Conservation (phyloP, 2,113 vertebrate genomes). For the Ginglymostoma cirratum region DNA sequence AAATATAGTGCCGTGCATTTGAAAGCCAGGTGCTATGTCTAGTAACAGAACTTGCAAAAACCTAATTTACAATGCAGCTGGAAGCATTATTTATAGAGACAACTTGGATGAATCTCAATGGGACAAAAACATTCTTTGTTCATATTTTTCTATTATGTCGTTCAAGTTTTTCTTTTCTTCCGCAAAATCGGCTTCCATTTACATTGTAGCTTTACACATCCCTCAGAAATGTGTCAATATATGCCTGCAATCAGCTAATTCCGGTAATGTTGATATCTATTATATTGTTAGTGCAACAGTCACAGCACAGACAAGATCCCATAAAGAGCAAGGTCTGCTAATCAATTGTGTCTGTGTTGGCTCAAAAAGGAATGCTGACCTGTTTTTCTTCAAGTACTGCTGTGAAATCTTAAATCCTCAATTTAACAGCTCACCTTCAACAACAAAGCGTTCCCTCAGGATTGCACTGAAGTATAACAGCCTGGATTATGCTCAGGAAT, state of each 20-base stretch:
- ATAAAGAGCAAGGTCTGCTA: neutral
- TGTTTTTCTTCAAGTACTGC: neutral
- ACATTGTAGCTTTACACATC: neutral
- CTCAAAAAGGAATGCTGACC: neutral
- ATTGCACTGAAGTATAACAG: neutral
- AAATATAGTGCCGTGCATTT: neutral
- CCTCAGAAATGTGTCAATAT: neutral
- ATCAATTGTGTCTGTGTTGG: neutral
- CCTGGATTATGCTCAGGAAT: neutral
- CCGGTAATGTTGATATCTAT: neutral
- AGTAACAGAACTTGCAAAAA: neutral
- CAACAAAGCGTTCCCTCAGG: neutral
- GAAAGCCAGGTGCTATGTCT: neutral
- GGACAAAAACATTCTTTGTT: neutral
- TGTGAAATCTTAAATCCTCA: neutral
- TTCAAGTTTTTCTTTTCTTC: neutral
- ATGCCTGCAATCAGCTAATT: neutral
- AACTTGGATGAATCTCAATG: neutral
- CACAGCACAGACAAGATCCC: neutral
- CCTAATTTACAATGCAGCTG: constrained; percentile 15
- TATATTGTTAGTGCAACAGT: neutral
- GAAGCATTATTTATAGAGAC: neutral
- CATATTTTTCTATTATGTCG: neutral
- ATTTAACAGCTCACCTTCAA: neutral
- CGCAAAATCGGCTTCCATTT: neutral